Conservation (phyloP, 2,797 vertebrate species). For the Orestias chungarensis region DNA sequence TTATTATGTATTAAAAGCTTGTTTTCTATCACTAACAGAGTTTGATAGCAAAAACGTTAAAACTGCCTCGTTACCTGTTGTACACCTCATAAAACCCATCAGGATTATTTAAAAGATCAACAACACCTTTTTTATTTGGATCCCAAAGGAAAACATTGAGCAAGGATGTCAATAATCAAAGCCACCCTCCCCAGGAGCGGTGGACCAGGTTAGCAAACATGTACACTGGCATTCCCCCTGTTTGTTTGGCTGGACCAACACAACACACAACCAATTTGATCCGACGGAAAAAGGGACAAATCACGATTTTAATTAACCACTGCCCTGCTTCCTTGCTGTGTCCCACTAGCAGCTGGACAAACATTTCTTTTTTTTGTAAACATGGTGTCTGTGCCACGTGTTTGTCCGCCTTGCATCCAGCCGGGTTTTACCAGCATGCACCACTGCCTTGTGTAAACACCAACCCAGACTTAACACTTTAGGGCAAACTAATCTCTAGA, state of each 20-base stretch:
- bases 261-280: slow-evolving; percentile 70
- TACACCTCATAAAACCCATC: background rate
- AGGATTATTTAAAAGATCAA: background rate
- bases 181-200: background rate
- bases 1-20: background rate
- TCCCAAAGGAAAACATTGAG: slow-evolving; percentile 28
- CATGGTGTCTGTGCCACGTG: slow-evolving; percentile 56
- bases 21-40: background rate
- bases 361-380: slow-evolving; percentile 71
- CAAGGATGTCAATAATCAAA: slow-evolving; percentile 27
- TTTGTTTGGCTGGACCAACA: slow-evolving; percentile 60
- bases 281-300: slow-evolving; percentile 69
- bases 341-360: slow-evolving; percentile 79
- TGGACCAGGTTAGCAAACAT: slow-evolving; percentile 69
- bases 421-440: slow-evolving; percentile 50
- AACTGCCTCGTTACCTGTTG: background rate
- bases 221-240: slow-evolving; percentile 50
- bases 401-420: slow-evolving; percentile 61
- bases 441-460: slow-evolving; percentile 63
- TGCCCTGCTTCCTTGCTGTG: slow-evolving; percentile 40
- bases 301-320: slow-evolving; percentile 84
- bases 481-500: slow-evolving; percentile 59
- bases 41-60: background rate
- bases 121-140: slow-evolving; percentile 14
- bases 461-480: slow-evolving; percentile 57